A percentile compares a stretch with the other conserved stretches of the same genome.
Conservation (phyloP, 2,888 invertebrate genomes). For the Sepioteuthis lessoniana region DNA sequence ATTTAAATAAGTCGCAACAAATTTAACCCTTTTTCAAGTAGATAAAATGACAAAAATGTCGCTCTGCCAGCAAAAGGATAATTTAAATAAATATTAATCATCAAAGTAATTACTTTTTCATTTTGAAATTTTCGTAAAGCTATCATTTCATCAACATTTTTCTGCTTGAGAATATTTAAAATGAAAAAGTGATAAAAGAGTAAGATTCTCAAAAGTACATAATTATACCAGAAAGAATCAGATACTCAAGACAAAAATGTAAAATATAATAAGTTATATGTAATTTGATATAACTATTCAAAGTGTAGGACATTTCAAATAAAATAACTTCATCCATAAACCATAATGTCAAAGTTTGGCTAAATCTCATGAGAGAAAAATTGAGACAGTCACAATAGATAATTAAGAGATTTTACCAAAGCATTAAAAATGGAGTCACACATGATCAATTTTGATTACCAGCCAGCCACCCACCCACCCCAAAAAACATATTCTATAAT, state of each 20-base stretch:
- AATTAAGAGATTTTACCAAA: background rate
- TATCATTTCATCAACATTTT: background rate
- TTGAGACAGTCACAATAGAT: background rate
- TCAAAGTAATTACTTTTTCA: no score
- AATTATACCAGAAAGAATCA: background rate
- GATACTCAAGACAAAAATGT: background rate
- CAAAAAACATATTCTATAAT: no score
- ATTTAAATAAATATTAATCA: background rate
- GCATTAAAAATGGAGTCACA: background rate
- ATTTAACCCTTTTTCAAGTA: no score
- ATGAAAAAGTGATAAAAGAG: no score
- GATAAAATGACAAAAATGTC: no score
- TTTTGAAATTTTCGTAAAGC: background rate
- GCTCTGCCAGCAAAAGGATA: no score
- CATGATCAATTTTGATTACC: no score
- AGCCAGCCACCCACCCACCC: no score
- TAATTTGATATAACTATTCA: background rate
- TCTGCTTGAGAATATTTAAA: background rate
- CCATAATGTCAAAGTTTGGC: background rate
- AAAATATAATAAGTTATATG: background rate
- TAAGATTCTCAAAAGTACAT: background rate
- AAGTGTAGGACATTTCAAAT: background rate
- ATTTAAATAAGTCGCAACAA: background rate
- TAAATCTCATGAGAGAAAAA: background rate
- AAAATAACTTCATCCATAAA: background rate